Conservation (phyloP, 2,113 vertebrate genomes). For the Pollimyrus isidori region DNA sequence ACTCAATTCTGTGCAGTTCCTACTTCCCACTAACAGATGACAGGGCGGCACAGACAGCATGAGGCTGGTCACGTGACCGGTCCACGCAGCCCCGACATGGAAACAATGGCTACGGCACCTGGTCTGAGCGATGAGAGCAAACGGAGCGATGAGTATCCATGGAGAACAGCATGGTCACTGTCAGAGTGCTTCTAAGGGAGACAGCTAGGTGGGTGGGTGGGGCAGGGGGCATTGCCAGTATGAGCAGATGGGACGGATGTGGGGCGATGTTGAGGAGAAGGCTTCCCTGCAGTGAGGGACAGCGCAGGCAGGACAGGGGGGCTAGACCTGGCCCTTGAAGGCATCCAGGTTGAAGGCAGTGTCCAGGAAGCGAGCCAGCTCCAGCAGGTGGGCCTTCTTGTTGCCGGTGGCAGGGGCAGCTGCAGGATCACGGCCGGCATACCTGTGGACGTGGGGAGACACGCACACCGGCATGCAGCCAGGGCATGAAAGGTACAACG, state of each 20-base stretch:
- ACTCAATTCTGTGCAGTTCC: background rate
- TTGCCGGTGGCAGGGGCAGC: slow-evolving; percentile 92
- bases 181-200: background rate
- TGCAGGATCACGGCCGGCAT: slow-evolving; percentile 80
- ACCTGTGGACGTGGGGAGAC: slow-evolving; percentile 57
- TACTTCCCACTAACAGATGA: background rate
- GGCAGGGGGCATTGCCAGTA: background rate
- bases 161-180: background rate
- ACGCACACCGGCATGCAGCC: background rate
- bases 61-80: background rate
- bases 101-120: background rate
- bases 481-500: background rate
- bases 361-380: slow-evolving; percentile 83
- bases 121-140: background rate
- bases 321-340: slow-evolving; percentile 72
- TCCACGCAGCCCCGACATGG: background rate
- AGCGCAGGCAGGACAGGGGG: slow-evolving; percentile 22
- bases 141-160: background rate
- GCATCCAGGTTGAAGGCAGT: slow-evolving; percentile 77
- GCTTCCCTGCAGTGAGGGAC: background rate
- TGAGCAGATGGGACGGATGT: slow-evolving; percentile 25
- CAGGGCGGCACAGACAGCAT: background rate
- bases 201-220: background rate
- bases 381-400: slow-evolving; percentile 83
- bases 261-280: background rate